Base-by-base conservation (phyloP, 2,113 vertebrate species). In the Psettodes erumei region DNA sequence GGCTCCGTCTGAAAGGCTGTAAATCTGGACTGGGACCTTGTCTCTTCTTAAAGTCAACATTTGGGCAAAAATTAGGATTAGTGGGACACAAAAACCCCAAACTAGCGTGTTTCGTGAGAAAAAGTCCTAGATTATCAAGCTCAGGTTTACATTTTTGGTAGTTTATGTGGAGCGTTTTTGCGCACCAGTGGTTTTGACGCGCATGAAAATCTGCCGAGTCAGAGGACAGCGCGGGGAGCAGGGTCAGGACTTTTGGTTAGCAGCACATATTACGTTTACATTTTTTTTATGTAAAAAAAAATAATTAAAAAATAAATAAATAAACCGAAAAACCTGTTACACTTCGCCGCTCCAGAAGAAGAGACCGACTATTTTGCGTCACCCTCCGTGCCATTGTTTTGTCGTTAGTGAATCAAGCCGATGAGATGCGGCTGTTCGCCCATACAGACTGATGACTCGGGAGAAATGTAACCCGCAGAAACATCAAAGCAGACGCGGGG, bases 401-500 rank as follows among this genome's bases (percentile, higher is more conserved):
- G 8, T 30, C 37, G 21, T 28, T 38, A 4, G 19, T 18, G 32
- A 33, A 18, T 27, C 16, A 8, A n/a, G 27, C 8, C 9, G 6
- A 15, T 25, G 19, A 45, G n/a, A n/a, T n/a, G n/a, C n/a, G n/a
- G n/a, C 35, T 38, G 30, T 25, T 43, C 11, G 0, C 15, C 25
- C 8, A 5, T 11, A 2, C 11, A 27, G 23, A 75, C 15, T 11
- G n/a, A 11, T 8, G 40, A 8, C 48, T 60, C 10, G 35, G 28
- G 1, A 62, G 67, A 74, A 60, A 70, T 23, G 18, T 50, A 83
- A 77, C 83, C 59, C 70, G 35, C 23, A 45, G 68, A 25, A n/a
- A 89, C 81, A 87, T 93, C 82, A 94, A 91, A 93, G 88, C 55
- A 35, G 48, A 27, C 5, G 19, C 30, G 27, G 69, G 84, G 81